Base-by-base conservation (phyloP, 2,113 vertebrate genomes). In the Plecturocebus donacophilus region DNA sequence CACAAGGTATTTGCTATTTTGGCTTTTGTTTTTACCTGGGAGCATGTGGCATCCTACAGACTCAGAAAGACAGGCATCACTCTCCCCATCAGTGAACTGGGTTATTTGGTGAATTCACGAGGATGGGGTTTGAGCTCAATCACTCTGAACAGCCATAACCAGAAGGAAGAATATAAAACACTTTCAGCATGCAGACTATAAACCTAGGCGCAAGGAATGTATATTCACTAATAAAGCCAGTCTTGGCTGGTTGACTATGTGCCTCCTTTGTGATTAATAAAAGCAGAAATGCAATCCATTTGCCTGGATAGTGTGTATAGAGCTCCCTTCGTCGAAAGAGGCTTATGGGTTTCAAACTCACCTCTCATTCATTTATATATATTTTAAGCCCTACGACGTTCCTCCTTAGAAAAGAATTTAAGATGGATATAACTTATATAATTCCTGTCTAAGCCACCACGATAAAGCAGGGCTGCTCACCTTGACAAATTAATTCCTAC, bases 191-290 rank as follows among this genome's bases (percentile, higher is more conserved):
- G 61, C 58, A 94, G 77, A 87, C 80, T 81, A 64, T 96, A 95
- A 94, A 90, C 32, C 32, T 66, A 88, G 47, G 92, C 7, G 8
- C 70, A 95, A 94, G 84, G 87, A 97, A 92, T 86, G 95, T n/a
- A 25, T 61, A 81, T 40, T 90, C 52, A 52, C 92, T 96, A 95
- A 97, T 91, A 95, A 95, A 96, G 87, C 56, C 0, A 2, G 88
- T 82, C 95, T 95, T 17, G 49, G 73, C 90, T 90, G 87, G 90
- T 70, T 82, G 97, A 96, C 42, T 54, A 56, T 56, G 73, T 76
- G 25, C 70, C 73, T 95, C 95, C 83, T 96, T 91, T 91, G 91
- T 90, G 93, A 97, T 97, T 97, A 97, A 97, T 91, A 96, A 96
- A 94, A 97, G 70, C 84, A 97, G 90, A 97, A 96, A 93, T 87